Evolutionary conservation across 2,113 vertebrate species (phyloP).

Genomic region (Motacilla tschutschensis): DNA sequence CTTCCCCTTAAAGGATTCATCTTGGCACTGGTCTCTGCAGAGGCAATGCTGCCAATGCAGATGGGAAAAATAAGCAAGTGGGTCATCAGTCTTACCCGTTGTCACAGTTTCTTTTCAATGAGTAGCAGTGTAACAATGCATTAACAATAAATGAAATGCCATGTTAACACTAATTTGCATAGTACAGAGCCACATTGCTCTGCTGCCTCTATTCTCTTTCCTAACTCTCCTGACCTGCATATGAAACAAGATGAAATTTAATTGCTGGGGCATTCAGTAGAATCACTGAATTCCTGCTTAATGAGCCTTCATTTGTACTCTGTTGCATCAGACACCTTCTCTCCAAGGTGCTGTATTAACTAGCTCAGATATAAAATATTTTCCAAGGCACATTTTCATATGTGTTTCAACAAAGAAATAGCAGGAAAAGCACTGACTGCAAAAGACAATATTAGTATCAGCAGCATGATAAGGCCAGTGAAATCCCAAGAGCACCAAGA

Average conservation of each 20-base stretch:
- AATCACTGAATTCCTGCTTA: slow-evolving; percentile 61
- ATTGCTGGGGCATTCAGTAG: slow-evolving; percentile 61
- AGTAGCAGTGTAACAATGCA: slow-evolving; percentile 63
- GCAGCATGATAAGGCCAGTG: neutral
- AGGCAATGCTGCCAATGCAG: slow-evolving; percentile 20
- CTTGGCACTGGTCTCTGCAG: neutral
- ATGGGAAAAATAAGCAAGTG: slow-evolving; percentile 60
- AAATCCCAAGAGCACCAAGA: slow-evolving; percentile 19
- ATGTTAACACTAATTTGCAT: slow-evolving; percentile 71
- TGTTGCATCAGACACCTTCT: slow-evolving; percentile 51
- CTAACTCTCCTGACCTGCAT: slow-evolving; percentile 64
- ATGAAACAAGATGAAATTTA: slow-evolving; percentile 68
- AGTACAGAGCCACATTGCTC: slow-evolving; percentile 43
- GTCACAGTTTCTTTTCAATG: slow-evolving; percentile 61
- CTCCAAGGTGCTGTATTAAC: slow-evolving; percentile 64
- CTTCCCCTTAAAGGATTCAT: neutral
- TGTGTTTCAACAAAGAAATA: slow-evolving; percentile 3
- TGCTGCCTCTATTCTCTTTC: slow-evolving; percentile 52
- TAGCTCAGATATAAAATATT: slow-evolving; percentile 51
- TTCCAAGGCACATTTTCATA: slow-evolving; percentile 41
- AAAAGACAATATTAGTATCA: neutral
- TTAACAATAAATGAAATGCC: slow-evolving; percentile 67
- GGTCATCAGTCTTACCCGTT: slow-evolving; percentile 57
- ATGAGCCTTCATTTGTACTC: slow-evolving; percentile 62
- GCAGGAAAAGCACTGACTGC: neutral